phyloP scores from a whole-genome alignment of 2,113 vertebrate species.

The Stictonetta naevosa region DNA sequence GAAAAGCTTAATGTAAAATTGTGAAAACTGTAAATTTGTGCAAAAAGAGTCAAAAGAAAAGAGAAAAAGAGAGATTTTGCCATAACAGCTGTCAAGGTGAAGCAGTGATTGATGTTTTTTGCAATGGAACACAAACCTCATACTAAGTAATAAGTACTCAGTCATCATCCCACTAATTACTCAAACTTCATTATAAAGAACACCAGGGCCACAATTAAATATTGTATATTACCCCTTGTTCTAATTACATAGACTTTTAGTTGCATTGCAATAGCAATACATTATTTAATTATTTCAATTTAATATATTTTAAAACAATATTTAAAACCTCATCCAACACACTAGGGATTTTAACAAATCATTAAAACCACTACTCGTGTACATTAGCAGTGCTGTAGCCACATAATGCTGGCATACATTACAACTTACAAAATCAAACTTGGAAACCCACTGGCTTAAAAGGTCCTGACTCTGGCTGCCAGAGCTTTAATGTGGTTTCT shows the following conservation, averaged over 20 bases:
- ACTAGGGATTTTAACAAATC: neutral
- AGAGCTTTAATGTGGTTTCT: conserved; percentile 12
- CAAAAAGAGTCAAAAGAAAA: conserved; percentile 25
- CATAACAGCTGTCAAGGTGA: conserved; percentile 44
- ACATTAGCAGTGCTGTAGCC: neutral
- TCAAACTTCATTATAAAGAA: conserved; percentile 48
- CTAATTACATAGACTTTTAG: conserved; percentile 34
- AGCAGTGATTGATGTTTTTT: conserved; percentile 61
- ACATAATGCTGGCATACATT: neutral
- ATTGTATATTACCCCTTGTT: conserved; percentile 17
- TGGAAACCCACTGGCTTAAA: conserved; percentile 11
- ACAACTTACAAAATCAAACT: conserved; percentile 11
- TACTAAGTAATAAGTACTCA: conserved; percentile 51
- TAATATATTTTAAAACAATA: conserved; percentile 48
- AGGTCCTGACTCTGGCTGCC: conserved; percentile 7
- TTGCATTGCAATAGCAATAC: neutral
- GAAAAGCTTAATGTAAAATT: neutral
- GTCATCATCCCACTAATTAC: conserved; percentile 61
- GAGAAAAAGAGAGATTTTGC: conserved; percentile 4
- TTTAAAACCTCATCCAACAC: conserved; percentile 32
- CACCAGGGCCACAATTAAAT: conserved; percentile 40
- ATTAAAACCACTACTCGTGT: conserved; percentile 14
- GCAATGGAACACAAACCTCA: conserved; percentile 61
- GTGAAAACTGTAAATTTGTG: neutral
- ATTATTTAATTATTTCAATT: conserved; percentile 60